phyloP scores from a whole-genome alignment of 2,113 vertebrate genomes.

The Vireo altiloquus region DNA sequence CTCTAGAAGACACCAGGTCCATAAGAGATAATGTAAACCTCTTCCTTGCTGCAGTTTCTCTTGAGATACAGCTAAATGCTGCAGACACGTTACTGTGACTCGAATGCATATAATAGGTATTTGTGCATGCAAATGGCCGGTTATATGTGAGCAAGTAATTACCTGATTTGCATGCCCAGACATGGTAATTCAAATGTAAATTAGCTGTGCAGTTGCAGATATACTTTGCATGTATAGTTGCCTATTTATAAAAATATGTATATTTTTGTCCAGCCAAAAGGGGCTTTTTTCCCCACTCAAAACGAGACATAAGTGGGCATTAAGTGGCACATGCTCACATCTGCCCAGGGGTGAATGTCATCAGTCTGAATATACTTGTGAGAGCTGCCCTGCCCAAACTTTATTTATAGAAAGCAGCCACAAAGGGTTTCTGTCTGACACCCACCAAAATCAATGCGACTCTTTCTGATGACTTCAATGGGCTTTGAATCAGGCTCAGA shows the following conservation, averaged over 20 bases:
- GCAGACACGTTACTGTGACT: conserved; percentile 37
- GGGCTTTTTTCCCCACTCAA: neutral
- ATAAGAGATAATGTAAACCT: conserved; percentile 30
- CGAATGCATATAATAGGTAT: conserved; percentile 56
- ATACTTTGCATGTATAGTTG: conserved; percentile 20
- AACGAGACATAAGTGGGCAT: neutral
- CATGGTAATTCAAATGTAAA: conserved; percentile 67
- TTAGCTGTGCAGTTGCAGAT: conserved; percentile 46
- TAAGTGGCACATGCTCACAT: neutral
- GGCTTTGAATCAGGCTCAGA: neutral
- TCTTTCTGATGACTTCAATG: neutral
- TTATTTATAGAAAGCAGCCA: conserved; percentile 16
- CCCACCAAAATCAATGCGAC: neutral
- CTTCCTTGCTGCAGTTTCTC: conserved; percentile 10
- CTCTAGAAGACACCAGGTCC: neutral
- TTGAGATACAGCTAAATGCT: conserved; percentile 29
- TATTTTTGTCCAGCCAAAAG: conserved; percentile 23
- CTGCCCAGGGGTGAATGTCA: conserved; percentile 20
- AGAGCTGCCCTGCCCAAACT: neutral
- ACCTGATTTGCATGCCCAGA: conserved; percentile 64
- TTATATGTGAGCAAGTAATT: conserved; percentile 63
- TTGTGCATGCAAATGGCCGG: conserved; percentile 50
- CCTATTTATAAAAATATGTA: conserved; percentile 26
- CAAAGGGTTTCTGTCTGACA: neutral
- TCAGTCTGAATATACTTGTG: neutral